Conservation (phyloP, 2,113 vertebrate genomes). For the Mormoops blainvillei region DNA sequence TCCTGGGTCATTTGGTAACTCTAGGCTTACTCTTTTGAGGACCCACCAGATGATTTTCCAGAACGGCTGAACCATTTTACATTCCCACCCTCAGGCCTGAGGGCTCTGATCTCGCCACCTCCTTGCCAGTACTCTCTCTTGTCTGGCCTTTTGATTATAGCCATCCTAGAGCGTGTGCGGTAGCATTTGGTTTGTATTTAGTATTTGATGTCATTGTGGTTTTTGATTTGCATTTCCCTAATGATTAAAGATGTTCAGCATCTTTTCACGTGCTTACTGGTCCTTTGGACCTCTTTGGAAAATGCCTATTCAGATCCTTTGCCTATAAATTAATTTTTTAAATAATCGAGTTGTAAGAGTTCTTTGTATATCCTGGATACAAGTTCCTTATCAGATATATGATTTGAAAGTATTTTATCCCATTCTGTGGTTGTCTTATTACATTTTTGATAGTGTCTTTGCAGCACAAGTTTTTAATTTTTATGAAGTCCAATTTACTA, state of each 20-base stretch:
- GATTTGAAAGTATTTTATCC: neutral
- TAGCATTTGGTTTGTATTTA: neutral
- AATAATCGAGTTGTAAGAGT: neutral
- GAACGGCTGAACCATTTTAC: neutral
- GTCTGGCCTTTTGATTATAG: neutral
- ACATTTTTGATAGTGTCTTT: neutral
- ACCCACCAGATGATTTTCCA: neutral
- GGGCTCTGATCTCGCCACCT: neutral
- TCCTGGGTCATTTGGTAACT: neutral
- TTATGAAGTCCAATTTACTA: neutral
- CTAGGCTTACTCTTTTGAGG: neutral
- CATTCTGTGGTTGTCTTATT: neutral
- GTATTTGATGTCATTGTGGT: neutral
- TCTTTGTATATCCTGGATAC: neutral
- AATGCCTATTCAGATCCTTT: neutral
- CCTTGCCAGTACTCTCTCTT: neutral
- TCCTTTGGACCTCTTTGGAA: neutral
- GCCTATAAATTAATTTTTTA: neutral
- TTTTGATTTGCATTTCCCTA: slow-evolving; percentile 10
- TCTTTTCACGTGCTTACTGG: neutral
- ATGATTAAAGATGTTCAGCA: neutral
- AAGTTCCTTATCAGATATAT: neutral
- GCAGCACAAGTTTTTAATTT: neutral
- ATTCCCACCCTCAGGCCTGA: neutral
- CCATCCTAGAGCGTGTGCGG: neutral